A percentile compares a stretch with the other conserved stretches of the same genome.
Conservation (phyloP, 2,797 vertebrate species). For the Choloepus didactylus region DNA sequence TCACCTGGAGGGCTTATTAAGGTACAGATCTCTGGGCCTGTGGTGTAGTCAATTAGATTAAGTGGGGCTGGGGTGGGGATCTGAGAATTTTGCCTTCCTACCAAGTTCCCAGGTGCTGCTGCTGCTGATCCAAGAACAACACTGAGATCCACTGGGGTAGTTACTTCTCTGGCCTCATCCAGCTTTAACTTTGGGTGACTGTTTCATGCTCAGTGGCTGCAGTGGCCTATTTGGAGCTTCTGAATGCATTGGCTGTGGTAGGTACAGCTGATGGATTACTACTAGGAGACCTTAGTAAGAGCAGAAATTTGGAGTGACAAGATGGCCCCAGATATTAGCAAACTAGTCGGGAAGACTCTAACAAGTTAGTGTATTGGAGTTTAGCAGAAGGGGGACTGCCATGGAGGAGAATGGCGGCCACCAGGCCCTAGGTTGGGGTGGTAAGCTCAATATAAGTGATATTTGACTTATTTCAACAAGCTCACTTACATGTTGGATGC, state of each 20-base stretch:
- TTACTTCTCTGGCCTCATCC: neutral
- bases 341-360: neutral
- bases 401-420: neutral
- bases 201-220: neutral
- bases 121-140: no score
- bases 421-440: neutral
- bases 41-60: no score
- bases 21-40: neutral
- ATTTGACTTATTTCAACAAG: neutral
- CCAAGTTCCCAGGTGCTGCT: no score
- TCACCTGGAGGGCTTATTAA: neutral
- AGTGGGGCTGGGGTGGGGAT: rapidly evolving
- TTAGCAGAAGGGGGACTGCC: neutral
- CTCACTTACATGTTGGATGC: neutral
- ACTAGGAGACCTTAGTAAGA: neutral
- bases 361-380: neutral
- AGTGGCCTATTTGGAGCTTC: neutral
- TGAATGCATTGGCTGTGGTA: neutral
- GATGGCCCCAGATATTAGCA: neutral
- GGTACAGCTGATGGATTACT: neutral
- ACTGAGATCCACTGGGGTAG: neutral
- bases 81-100: neutral
- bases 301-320: neutral
- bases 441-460: neutral
- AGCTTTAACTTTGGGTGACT: neutral